A percentile compares a stretch with the other conserved stretches of the same genome.
Evolutionary conservation across 2,888 invertebrate species (phyloP).

Genomic region (Orchestes rusci): DNA sequence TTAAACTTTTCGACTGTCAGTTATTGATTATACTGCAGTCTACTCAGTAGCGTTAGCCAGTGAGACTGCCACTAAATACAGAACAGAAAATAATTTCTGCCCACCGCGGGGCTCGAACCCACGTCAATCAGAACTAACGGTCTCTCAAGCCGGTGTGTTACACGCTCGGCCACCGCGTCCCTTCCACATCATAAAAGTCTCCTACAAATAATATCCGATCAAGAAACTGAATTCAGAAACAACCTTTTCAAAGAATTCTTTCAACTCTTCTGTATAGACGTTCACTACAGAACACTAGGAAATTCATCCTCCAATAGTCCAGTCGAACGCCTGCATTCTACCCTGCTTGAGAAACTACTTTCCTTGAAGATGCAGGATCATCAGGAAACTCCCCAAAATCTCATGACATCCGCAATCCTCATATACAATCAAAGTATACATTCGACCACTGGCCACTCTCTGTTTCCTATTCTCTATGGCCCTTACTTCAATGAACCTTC

Average conservation of each 20-base stretch:
- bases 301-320: constrained; percentile 9
- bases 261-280: constrained; percentile 4
- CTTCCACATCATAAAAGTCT: constrained; percentile 11
- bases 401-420: constrained; percentile 6
- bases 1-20: too few species aligned
- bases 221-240: constrained; percentile 7
- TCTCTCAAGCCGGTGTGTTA: too few species aligned
- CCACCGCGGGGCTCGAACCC: too few species aligned
- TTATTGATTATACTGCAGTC: too few species aligned
- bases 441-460: constrained; percentile 4
- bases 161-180: too few species aligned
- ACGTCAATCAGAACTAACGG: too few species aligned
- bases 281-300: constrained; percentile 2
- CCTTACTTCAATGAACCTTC: constrained; percentile 6
- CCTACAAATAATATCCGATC: constrained; percentile 4
- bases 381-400: constrained; percentile 6
- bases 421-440: constrained; percentile 12
- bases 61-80: too few species aligned
- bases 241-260: constrained; percentile 10
- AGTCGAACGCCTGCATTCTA: constrained; percentile 10
- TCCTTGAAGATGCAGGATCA: constrained; percentile 8
- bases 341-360: constrained; percentile 13
- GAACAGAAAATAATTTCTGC: too few species aligned
- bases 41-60: too few species aligned
- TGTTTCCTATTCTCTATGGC: constrained; percentile 1